These are phyloP conservation scores for Exephanes ischioxanthus DNA, from an alignment of 2,888 invertebrate species.

Conservation along the genomic window DNA sequence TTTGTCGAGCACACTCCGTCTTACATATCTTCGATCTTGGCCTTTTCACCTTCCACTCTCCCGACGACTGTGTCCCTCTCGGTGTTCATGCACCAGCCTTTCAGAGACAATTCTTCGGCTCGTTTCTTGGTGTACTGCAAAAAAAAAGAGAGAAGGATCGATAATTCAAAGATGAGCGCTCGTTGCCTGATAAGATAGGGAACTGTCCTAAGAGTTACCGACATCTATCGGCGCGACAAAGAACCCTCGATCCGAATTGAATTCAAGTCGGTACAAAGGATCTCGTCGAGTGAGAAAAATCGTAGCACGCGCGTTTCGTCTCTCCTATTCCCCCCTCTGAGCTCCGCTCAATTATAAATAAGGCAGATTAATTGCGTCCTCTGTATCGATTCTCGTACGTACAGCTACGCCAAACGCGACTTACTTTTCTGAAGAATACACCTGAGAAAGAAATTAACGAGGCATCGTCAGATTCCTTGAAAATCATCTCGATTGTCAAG, in stretches of 20 bases:
- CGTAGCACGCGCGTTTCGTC: conserved; percentile 7
- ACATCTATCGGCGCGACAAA: neutral
- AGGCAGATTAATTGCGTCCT: neutral
- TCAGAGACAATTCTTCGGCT: conserved; percentile 88
- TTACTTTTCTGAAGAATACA: conserved; percentile 84
- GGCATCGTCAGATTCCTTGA: neutral
- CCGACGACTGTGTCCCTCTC: conserved; percentile 89
- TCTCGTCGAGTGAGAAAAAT: neutral
- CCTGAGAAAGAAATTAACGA: conserved; percentile 76
- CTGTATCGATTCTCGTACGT: conserved; percentile 22
- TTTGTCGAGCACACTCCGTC: conserved; percentile 76
- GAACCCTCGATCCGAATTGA: neutral
- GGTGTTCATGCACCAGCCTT: conserved; percentile 92
- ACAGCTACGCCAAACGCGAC: conserved; percentile 47
- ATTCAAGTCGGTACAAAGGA: conserved; percentile 33
- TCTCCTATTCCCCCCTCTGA: neutral
- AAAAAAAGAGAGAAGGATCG: conserved; percentile 43
- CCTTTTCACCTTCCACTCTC: conserved; percentile 87
- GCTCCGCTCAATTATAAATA: conserved; percentile 4
- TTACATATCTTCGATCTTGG: conserved; percentile 88
- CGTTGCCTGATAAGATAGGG: conserved; percentile 8
- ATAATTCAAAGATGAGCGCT: neutral
- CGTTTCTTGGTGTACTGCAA: conserved; percentile 89
- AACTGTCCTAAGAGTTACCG: neutral
- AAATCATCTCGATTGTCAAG: neutral